phyloP scores from a whole-genome alignment of 2,888 invertebrate genomes.

The Micoletzkya japonica region DNA sequence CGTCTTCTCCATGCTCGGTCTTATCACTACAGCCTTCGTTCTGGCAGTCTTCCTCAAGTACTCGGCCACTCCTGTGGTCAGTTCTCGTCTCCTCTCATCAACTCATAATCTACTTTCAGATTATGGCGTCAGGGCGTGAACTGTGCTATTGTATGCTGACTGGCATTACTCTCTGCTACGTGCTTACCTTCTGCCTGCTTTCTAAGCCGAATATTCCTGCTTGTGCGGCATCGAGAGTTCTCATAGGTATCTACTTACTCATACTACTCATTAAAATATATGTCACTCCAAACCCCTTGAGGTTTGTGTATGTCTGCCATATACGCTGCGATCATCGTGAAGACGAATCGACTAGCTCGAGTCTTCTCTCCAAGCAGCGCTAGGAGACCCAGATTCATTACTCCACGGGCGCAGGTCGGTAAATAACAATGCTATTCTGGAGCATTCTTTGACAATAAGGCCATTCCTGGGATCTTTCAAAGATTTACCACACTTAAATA shows the following conservation, averaged over 20 bases:
- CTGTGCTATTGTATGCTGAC: constrained; percentile 76
- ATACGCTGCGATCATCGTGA: constrained; percentile 78
- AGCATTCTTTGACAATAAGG: neutral
- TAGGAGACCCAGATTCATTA: constrained; percentile 77
- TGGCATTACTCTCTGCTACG: constrained; percentile 76
- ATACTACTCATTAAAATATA: neutral
- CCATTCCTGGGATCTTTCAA: no score
- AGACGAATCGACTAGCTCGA: constrained; percentile 77
- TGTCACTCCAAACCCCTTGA: neutral
- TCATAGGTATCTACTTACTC: constrained; percentile 44
- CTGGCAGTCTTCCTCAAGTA: constrained; percentile 73
- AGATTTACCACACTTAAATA: no score
- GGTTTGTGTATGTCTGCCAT: constrained; percentile 77
- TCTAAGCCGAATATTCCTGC: constrained; percentile 73
- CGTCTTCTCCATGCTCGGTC: constrained; percentile 72
- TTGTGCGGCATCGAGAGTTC: constrained; percentile 68
- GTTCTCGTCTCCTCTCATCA: neutral
- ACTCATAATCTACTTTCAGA: constrained; percentile 58
- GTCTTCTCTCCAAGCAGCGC: constrained; percentile 76
- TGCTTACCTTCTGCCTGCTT: constrained; percentile 76
- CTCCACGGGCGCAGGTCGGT: constrained; percentile 75
- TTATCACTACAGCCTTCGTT: constrained; percentile 71
- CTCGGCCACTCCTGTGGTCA: constrained; percentile 72
- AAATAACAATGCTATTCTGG: neutral
- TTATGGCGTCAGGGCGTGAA: constrained; percentile 80